These are phyloP conservation scores for Euplexia lucipara DNA, from an alignment of 2,888 invertebrate species.

Conservation along the genomic window DNA sequence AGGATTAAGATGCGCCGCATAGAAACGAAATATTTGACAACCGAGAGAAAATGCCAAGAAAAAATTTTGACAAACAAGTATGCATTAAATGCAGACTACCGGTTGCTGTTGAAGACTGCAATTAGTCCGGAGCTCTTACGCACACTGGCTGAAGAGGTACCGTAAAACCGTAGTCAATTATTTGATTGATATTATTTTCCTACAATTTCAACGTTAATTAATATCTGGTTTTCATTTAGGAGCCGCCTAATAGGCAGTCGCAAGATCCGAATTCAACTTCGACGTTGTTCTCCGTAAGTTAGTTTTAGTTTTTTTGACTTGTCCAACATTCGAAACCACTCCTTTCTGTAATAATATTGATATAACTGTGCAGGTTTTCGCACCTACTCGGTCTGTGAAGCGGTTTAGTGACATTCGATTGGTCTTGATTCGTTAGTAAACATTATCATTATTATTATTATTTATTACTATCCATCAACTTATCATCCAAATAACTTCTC, in stretches of 20 bases:
- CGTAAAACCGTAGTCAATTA: neutral
- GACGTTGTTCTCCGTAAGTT: slow-evolving; percentile 58
- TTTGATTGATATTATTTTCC: neutral
- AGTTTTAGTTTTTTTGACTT: no score
- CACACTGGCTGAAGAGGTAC: slow-evolving; percentile 74
- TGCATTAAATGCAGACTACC: slow-evolving; percentile 66
- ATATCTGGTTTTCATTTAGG: slow-evolving; percentile 48
- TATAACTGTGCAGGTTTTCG: no score
- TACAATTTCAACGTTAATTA: neutral
- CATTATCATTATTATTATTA: no score
- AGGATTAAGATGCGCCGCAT: slow-evolving; percentile 72
- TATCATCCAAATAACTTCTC: no score
- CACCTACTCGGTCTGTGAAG: no score
- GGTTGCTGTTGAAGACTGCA: slow-evolving; percentile 44
- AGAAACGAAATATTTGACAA: slow-evolving; percentile 67
- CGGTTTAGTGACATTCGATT: no score
- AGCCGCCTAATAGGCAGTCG: slow-evolving; percentile 42
- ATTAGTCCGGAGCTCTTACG: slow-evolving; percentile 58
- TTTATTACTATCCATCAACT: no score
- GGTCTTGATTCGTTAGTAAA: no score
- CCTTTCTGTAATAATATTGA: no score
- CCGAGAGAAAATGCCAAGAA: slow-evolving; percentile 68
- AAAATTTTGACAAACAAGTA: slow-evolving; percentile 66
- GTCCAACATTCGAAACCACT: no score
- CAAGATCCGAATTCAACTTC: slow-evolving; percentile 53